Conservation (phyloP, 1,140 invertebrate species). For the Trialeurodes vaporariorum region DNA sequence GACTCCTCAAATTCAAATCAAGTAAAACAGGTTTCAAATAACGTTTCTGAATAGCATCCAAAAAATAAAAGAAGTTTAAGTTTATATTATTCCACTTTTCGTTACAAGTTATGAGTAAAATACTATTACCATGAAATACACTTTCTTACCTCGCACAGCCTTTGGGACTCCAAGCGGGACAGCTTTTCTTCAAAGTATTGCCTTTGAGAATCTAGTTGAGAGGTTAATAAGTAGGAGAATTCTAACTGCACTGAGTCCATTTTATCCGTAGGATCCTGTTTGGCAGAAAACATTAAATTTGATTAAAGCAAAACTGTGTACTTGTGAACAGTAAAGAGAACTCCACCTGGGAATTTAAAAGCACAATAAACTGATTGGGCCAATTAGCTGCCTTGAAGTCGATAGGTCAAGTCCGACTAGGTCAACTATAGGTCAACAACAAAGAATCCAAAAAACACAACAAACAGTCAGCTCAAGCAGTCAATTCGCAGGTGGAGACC, state of each 20-base stretch:
- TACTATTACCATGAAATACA: neutral
- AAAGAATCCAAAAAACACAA: too few relatives aligned
- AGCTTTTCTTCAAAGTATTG: constrained; percentile 84
- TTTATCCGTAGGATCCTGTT: constrained; percentile 63
- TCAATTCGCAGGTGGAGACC: too few relatives aligned
- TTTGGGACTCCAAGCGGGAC: constrained; percentile 40
- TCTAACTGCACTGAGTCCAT: constrained; percentile 86
- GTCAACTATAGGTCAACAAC: too few relatives aligned
- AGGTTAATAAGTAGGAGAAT: constrained; percentile 94
- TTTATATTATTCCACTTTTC: neutral
- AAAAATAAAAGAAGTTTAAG: neutral
- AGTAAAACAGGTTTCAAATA: too few relatives aligned
- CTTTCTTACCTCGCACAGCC: constrained; percentile 9
- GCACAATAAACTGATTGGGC: neutral
- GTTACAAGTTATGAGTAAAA: neutral
- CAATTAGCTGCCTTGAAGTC: too few relatives aligned
- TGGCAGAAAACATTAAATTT: too few relatives aligned
- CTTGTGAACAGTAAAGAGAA: too few relatives aligned
- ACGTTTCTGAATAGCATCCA: too few relatives aligned
- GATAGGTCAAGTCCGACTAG: too few relatives aligned
- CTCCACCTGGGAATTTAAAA: neutral
- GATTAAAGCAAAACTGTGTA: too few relatives aligned
- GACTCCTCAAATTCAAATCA: too few relatives aligned
- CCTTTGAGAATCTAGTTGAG: constrained; percentile 89
- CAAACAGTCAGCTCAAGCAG: too few relatives aligned